These are phyloP conservation scores for Leptopilina clavipes DNA, from an alignment of 1,140 invertebrate genomes.

Conservation along the genomic window DNA sequence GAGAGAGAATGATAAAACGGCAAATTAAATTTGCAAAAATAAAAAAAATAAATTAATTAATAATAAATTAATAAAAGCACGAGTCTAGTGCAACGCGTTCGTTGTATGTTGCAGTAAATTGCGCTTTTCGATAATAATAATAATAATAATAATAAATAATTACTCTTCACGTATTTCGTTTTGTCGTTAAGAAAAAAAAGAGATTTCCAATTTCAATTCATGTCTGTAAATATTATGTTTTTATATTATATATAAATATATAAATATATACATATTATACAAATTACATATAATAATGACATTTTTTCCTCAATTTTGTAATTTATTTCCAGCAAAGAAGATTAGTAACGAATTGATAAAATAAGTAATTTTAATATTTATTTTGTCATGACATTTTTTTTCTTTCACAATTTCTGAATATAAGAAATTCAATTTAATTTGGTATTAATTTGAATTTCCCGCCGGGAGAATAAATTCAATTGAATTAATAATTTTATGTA, in stretches of 20 bases:
- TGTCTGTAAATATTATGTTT: conserved; percentile 75
- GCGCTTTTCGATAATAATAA: conserved; percentile 65
- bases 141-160: conserved; percentile 32
- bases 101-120: conserved; percentile 49
- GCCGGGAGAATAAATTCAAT: no score
- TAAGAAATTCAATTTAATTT: no score
- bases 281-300: conserved; percentile 49
- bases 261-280: conserved; percentile 52
- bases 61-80: neutral
- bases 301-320: no score
- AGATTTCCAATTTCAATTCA: conserved; percentile 64
- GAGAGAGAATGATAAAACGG: conserved; percentile 44
- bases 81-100: conserved; percentile 41
- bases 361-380: no score
- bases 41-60: no score
- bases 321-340: no score
- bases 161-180: conserved; percentile 57
- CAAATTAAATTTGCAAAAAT: conserved; percentile 44
- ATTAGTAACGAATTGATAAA: no score
- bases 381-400: no score
- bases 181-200: conserved; percentile 52
- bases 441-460: no score
- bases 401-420: no score
- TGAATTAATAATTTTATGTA: no score
- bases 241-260: conserved; percentile 68